A percentile compares a stretch with the other conserved stretches of the same genome.
These are phyloP conservation scores for Cydia splendana DNA, from an alignment of 1,140 invertebrate genomes.

Conservation along the genomic window DNA sequence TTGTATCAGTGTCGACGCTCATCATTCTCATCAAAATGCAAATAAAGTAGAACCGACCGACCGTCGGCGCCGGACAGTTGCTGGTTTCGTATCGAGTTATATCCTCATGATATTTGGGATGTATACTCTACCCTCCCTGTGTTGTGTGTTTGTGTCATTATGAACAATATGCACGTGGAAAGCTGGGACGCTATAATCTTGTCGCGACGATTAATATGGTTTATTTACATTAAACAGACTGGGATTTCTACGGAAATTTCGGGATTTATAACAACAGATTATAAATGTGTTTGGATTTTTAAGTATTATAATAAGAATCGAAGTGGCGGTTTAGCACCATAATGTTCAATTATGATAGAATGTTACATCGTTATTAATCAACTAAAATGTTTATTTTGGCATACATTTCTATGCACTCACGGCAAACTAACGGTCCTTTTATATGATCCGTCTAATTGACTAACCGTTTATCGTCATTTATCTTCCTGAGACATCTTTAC, in stretches of 20 bases:
- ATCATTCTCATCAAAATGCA: conserved; percentile 77
- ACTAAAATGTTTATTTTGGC: too few species aligned
- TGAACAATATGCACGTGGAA: not conserved
- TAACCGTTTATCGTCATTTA: too few species aligned
- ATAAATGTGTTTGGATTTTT: not conserved
- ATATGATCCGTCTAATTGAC: too few species aligned
- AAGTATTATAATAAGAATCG: not conserved
- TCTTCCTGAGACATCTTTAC: too few species aligned
- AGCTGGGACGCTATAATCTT: not conserved
- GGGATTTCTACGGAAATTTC: not conserved
- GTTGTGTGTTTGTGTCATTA: not conserved
- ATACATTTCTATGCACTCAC: too few species aligned
- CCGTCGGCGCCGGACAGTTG: conserved; percentile 61
- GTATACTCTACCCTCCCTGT: not conserved
- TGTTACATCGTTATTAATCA: too few species aligned
- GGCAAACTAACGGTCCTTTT: too few species aligned
- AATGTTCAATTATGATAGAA: too few species aligned
- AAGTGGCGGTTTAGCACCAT: too few species aligned
- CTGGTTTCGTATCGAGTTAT: conserved; percentile 69
- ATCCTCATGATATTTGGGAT: conserved; percentile 37
- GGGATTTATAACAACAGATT: not conserved
- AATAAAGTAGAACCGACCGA: conserved; percentile 56
- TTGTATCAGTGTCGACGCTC: conserved; percentile 72
- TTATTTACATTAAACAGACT: not conserved
- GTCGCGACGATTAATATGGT: not conserved